These are phyloP conservation scores for Melanostigma gelatinosum DNA, from an alignment of 2,113 vertebrate species.

Conservation along the genomic window DNA sequence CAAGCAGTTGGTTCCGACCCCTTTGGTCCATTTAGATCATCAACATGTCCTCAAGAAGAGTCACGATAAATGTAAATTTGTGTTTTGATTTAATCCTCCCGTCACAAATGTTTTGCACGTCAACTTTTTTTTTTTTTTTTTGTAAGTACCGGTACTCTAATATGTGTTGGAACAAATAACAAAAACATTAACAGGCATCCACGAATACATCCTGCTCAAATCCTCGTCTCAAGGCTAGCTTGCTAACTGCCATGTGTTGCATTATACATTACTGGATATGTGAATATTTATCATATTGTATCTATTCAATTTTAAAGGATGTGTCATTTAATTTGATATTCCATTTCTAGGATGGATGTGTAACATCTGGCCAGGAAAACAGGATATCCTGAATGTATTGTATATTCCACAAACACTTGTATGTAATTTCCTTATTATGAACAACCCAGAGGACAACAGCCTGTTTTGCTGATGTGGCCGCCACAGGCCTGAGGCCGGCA, in stretches of 20 bases:
- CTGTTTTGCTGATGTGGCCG: constrained; percentile 61
- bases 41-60: not conserved
- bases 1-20: not conserved
- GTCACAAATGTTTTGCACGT: not conserved
- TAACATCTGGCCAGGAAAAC: not conserved
- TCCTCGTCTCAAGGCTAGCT: not conserved
- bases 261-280: not conserved
- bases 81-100: not conserved
- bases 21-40: not conserved
- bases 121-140: not conserved
- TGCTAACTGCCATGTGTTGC: not conserved
- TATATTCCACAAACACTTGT: constrained; percentile 2
- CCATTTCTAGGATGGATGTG: not conserved
- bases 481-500: constrained; percentile 52
- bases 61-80: not conserved
- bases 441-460: constrained; percentile 31
- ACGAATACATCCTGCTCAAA: not conserved
- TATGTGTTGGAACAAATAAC: not conserved
- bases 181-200: not conserved
- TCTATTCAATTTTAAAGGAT: not conserved
- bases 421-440: constrained; percentile 14
- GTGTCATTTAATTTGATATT: not conserved
- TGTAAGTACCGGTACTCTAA: not conserved
- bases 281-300: not conserved
- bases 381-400: constrained; percentile 10